Evolutionary conservation across 1,140 invertebrate genomes (phyloP), one percentile per base, ranked within the genome.

Genomic region (Cecropterus lyciades): DNA sequence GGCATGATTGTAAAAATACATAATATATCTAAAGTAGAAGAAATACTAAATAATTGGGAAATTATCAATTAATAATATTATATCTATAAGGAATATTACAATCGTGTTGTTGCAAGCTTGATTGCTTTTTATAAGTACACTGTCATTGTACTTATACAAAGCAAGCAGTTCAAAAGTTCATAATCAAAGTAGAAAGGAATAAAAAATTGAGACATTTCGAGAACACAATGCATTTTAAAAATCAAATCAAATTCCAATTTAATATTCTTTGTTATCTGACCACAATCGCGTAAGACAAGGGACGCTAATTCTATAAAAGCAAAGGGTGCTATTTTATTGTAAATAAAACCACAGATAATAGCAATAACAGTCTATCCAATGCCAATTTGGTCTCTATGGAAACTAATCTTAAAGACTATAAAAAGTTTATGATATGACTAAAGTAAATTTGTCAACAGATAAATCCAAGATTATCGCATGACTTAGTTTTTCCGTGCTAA

Each of bases 401-500:
- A 5, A 15, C 14, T 51, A 27, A 11, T 11, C 24, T 24, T 20
- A 63, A 15, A 16, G 46, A 42, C 24, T n/a, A 57, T 14, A 3
- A 3, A 17, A 40, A 46, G n/a, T 45, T 27, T 45, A 45, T 24
- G 33, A 8, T 42, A 27, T 42, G 8, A 63, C 11, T 42, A 30
- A 51, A 42, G 42, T 63, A 63, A 51, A 14, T 42, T 63, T 63
- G 55, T 62, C 64, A 43, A 62, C 65, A 82, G 80, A 86, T 77
- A 86, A 82, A 87, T 80, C 74, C 75, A 71, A 80, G 79, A 83
- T 63, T 84, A 84, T 82, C 80, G 86, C 78, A 89, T 91, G 85
- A 84, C 82, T 89, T 85, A 87, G 85, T 87, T 87, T 89, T 91
- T 85, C 81, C 84, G 79, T 77, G 73, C 84, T 84, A 72, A 81